A percentile compares a stretch with the other conserved stretches of the same genome.
These are phyloP conservation scores for Lasioglossum oenotherae DNA, from an alignment of 2,888 invertebrate species.

Conservation along the genomic window DNA sequence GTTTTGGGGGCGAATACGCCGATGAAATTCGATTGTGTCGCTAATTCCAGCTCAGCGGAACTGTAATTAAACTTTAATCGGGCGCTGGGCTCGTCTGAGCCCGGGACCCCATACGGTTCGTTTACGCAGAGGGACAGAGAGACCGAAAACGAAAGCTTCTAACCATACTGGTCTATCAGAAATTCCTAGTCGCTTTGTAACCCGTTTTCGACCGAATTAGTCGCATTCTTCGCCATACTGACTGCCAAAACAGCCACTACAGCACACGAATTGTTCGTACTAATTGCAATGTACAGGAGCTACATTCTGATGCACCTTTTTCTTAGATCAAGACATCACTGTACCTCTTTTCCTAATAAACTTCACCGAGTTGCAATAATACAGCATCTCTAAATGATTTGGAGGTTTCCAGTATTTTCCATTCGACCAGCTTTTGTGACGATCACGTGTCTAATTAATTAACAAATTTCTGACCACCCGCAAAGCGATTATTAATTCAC, in stretches of 20 bases:
- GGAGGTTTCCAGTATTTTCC: no score
- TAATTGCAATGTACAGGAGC: neutral
- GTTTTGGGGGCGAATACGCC: constrained; percentile 29
- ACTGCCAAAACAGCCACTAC: neutral
- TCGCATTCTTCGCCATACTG: neutral
- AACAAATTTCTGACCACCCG: no score
- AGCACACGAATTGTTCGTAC: neutral
- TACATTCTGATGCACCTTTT: neutral
- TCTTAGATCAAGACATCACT: no score
- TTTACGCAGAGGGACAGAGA: neutral
- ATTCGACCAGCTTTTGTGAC: no score
- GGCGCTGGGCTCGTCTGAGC: neutral
- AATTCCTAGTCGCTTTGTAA: neutral
- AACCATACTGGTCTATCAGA: neutral
- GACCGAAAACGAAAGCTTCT: neutral
- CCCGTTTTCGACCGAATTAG: neutral
- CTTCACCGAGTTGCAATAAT: no score
- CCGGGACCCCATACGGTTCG: neutral
- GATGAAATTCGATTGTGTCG: constrained; percentile 53
- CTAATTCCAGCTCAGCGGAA: constrained; percentile 32
- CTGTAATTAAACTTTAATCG: constrained; percentile 58
- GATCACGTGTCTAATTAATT: no score
- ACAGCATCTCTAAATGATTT: no score
- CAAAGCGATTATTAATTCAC: no score
- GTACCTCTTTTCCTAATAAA: no score